Evolutionary conservation across 2,888 invertebrate species (phyloP), one percentile per base, ranked within the genome.

Genomic region (Melinopterus prodromus): DNA sequence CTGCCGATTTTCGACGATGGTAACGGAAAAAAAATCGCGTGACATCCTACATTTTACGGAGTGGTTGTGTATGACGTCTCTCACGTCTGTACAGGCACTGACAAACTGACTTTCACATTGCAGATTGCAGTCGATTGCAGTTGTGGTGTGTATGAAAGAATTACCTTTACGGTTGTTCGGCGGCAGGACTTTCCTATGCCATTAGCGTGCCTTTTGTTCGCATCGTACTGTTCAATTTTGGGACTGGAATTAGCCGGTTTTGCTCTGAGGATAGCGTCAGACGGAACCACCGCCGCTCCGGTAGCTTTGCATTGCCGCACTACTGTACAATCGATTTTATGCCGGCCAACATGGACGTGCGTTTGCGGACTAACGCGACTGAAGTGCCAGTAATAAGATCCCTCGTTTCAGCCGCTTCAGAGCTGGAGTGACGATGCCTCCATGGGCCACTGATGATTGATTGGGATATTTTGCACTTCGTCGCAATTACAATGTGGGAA

Each of bases 71-170:
- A 53, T 53, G 53, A 53, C 53, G 53, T 53, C 12, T 53, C 9
- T 12, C 1, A 53, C 53, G 53, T 53, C 53, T 53, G 53, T 53
- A 53, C 7, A 7, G 53, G 53, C 53, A 53, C 53, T 53, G 53
- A 53, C 53, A 53, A 53, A 53, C 53, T 53, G 53, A 53, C 53
- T 53, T 53, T 53, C 53, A 53, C 53, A 53, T 53, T 53, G 53
- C 53, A 53, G 53, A 53, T 53, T 53, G 53, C 53, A 53, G 53
- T 53, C 3, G 53, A 9, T 53, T 53, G 53, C 53, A 12, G 53
- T 7, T 53, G 9, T 53, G 53, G 53, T 53, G 9, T 53, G 53
- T 53, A 53, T 53, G 53, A 53, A 53, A 53, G 53, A 53, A 53
- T 53, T 53, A 53, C 53, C 53, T 53, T 53, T 53, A 53, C 53